Base-by-base conservation (phyloP, 2,113 vertebrate species). In the Madoqua kirkii region DNA sequence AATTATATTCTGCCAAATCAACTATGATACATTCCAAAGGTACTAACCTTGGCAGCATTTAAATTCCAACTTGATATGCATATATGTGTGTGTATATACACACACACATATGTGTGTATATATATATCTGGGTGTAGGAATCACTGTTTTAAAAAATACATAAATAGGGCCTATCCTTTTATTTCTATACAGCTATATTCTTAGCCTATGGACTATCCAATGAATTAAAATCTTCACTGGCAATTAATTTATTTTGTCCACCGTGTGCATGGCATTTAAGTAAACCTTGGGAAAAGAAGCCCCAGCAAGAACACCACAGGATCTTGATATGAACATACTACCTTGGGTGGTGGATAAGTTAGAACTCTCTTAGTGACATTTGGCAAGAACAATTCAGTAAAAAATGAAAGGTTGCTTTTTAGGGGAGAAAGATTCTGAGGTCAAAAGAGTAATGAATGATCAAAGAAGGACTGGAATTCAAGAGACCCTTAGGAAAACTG, bases 181-280 rank as follows among this genome's bases (percentile, higher is more conserved):
- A 60, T 83, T 36, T 74, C 29, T 74, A n/a, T 43, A 4, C 23
- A 55, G 12, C n/a, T 78, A 57, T 89, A 67, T 40, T 96, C 23
- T 84, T 40, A 27, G 27, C 23, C 40, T 31, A 3, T 83, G 21
- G 4, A 67, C 78, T 43, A 40, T 0, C 45, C 11, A 64, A 3
- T 29, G 78, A 64, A 95, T 87, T 67, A 36, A 50, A 76, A 52
- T 33, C 43, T 67, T 71, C 76, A 59, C 15, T 59, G 43, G n/a
- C 31, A 95, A 45, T 57, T 93, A 76, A 89, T 45, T 87, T 36
- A 78, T 91, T 93, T 96, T 84, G 43, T 87, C 21, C 23, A 76
- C 52, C 12, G 9, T 67, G 23, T 88, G 10, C 29, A 36, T 29
- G 55, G 3, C 8, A 85, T 83, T 93, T 93, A 84, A 81, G 11